Evolutionary conservation across 2,113 vertebrate species (phyloP).

Genomic region (Taurulus bubalis): DNA sequence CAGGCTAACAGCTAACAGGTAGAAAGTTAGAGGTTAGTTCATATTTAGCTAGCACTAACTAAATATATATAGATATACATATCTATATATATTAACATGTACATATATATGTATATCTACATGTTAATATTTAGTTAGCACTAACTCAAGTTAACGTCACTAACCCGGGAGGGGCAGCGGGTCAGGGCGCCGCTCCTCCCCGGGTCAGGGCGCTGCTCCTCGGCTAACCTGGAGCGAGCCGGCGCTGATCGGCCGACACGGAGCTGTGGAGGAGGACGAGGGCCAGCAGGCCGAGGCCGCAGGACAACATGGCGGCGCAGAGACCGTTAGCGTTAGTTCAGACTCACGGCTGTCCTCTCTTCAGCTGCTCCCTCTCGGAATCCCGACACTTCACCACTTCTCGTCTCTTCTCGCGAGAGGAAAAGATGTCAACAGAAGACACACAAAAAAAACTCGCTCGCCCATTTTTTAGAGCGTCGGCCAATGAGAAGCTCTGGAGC

Average conservation of each 20-base stretch:
- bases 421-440: constrained; percentile 1
- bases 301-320: constrained; percentile 40
- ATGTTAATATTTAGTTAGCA: too few species aligned
- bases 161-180: too few species aligned
- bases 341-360: background rate
- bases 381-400: too few species aligned
- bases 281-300: constrained; percentile 11
- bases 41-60: too few species aligned
- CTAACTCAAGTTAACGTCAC: too few species aligned
- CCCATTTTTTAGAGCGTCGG: rapidly evolving
- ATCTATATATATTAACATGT: too few species aligned
- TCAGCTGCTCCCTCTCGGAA: background rate
- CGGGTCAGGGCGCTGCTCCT: constrained; percentile 11
- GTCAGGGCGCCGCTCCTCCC: too few species aligned
- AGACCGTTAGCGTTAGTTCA: background rate
- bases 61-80: too few species aligned
- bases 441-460: rapidly evolving
- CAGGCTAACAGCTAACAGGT: background rate
- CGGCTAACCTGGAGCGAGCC: constrained; percentile 63
- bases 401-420: constrained; percentile 31
- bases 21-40: background rate
- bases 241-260: constrained; percentile 51
- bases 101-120: too few species aligned
- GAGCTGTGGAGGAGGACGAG: constrained; percentile 21
- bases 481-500: constrained; percentile 6